Base-by-base conservation (phyloP, 1,140 invertebrate genomes). In the Augochlora pura region DNA sequence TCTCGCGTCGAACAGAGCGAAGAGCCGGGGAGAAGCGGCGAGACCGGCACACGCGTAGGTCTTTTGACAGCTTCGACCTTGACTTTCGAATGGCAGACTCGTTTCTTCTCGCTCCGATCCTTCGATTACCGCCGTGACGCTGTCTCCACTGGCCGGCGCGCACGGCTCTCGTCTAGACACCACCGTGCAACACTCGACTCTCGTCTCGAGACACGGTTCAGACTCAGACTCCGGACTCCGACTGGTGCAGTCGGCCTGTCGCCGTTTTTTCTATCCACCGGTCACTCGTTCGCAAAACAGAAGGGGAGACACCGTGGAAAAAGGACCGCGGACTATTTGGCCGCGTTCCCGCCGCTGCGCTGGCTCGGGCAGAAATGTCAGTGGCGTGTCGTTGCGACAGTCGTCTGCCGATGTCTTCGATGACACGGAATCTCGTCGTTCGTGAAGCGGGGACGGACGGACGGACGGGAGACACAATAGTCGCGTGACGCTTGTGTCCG, bases 11-110 rank as follows among this genome's bases (percentile, higher is more conserved):
- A 52, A 16, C 16, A 32, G 32, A 32, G 32, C 32, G 32, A 32
- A 4, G 32, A 32, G 32, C 32, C 32, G 4, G 32, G 4, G 32
- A 32, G 32, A 32, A 32, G 32, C 32, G 49, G 2, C n/a, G 70
- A 76, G n/a, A 60, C 73, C 63, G 38, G 63, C 71, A 62, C 82
- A 60, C 76, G 79, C 81, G 77, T 72, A 57, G 12, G 74, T 82
- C 72, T 86, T 81, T 86, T 85, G 80, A 82, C 84, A 74, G 75
- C 27, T 49, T 49, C 84, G 85, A 86, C 83, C 83, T 86, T 86
- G 83, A 85, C 82, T 85, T 75, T 80, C 83, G 59, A 83, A 68
- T 67, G 66, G 27, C 18, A 42, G 59, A 52, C 42, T 16, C 38
- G 71, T 71, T 49, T 46, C 57, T 67, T 39, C n/a, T n/a, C 70